Conservation (phyloP, 2,888 invertebrate genomes). For the Cataglyphis altisquamis region DNA sequence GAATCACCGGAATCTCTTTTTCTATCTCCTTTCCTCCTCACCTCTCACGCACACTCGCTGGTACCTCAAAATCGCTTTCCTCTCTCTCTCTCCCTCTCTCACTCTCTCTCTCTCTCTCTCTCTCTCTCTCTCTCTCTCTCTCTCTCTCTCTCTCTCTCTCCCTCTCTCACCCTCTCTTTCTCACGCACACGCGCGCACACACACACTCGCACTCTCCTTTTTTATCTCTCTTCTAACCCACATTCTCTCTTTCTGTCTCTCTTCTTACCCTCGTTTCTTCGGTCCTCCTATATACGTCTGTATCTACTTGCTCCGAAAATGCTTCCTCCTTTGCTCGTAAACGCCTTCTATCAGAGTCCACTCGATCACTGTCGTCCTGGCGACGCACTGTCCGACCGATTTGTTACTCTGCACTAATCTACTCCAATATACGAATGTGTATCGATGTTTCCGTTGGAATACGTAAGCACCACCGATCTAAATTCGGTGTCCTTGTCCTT, state of each 20-base stretch:
- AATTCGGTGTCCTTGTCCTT: conserved; percentile 34
- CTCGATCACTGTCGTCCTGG: conserved; percentile 41
- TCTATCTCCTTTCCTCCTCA: conserved; percentile 49
- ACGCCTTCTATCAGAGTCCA: conserved; percentile 27
- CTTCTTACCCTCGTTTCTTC: conserved; percentile 18
- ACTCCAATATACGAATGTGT: background rate
- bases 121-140: background rate
- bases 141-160: conserved; percentile 6
- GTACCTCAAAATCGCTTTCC: conserved; percentile 1
- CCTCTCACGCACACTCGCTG: conserved; percentile 44
- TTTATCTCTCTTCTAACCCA: background rate
- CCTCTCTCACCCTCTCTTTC: background rate
- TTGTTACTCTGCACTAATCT: conserved; percentile 5
- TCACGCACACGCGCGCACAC: too few relatives aligned
- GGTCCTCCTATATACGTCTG: background rate
- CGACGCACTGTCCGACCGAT: conserved; percentile 23
- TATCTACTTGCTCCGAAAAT: conserved; percentile 12
- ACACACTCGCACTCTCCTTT: background rate
- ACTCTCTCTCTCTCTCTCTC: conserved; percentile 6
- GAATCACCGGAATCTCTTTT: conserved; percentile 35
- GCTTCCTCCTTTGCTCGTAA: background rate
- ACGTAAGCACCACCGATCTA: conserved; percentile 3
- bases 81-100: conserved; percentile 8
- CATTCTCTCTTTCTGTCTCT: conserved; percentile 13
- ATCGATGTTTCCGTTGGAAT: conserved; percentile 24